A percentile compares a stretch with the other conserved stretches of the same genome.
These are phyloP conservation scores for Enteromius anoplus DNA, from an alignment of 2,797 vertebrate genomes.

Conservation along the genomic window DNA sequence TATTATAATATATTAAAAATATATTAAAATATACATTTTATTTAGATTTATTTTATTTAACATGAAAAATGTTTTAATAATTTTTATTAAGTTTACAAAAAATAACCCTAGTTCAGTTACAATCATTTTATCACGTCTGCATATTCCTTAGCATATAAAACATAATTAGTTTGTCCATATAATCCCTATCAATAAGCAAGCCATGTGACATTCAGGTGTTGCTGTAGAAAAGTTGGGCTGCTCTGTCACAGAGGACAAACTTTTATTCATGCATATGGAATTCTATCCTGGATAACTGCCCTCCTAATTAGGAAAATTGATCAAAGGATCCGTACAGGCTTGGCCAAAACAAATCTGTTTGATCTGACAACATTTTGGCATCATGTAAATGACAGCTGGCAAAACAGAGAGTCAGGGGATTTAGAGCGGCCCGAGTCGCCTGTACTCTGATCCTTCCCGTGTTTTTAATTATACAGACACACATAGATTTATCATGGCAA, in stretches of 20 bases:
- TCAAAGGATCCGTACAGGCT: slow-evolving; percentile 56
- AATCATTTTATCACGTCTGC: not conserved
- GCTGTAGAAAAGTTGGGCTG: slow-evolving; percentile 13
- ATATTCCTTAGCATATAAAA: not conserved
- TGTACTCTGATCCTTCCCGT: slow-evolving; percentile 50
- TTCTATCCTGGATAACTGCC: slow-evolving; percentile 47
- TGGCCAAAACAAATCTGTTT: slow-evolving; percentile 59
- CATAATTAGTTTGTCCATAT: not conserved
- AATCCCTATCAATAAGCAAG: not conserved
- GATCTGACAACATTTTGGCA: slow-evolving; percentile 62
- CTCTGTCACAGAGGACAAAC: slow-evolving; percentile 37
- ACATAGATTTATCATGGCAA: slow-evolving; percentile 43
- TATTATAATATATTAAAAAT: too few relatives aligned
- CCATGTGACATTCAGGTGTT: not conserved
- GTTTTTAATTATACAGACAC: slow-evolving; percentile 47
- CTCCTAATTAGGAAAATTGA: slow-evolving; percentile 60
- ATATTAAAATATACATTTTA: not conserved
- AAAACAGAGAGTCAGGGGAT: slow-evolving; percentile 47
- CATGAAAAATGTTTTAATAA: not conserved
- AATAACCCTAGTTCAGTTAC: not conserved
- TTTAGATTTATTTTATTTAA: not conserved
- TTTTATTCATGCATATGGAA: slow-evolving; percentile 44
- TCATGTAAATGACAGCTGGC: slow-evolving; percentile 56
- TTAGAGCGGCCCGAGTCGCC: slow-evolving; percentile 48
- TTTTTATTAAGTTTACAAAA: not conserved